A percentile compares a stretch with the other conserved stretches of the same genome.
Evolutionary conservation across 2,113 vertebrate genomes (phyloP).

Genomic region (Callocephalon fimbriatum): DNA sequence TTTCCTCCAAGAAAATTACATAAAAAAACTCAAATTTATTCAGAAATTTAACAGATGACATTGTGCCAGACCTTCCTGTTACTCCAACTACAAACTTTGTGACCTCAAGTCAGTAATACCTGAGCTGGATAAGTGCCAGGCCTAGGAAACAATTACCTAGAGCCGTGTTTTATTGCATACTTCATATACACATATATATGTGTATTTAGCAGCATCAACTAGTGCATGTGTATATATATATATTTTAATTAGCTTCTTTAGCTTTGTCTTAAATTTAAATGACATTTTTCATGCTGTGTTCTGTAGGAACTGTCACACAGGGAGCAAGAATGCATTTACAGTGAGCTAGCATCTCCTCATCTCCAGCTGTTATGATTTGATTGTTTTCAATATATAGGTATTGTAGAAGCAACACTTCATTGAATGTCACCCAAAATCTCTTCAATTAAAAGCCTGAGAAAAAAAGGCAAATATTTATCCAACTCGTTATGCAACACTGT

Average conservation of each 20-base stretch:
- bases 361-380: not conserved
- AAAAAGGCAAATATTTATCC: slow-evolving; percentile 7
- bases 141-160: not conserved
- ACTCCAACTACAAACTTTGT: not conserved
- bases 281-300: not conserved
- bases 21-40: not conserved
- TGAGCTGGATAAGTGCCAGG: not conserved
- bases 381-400: not conserved
- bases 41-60: not conserved
- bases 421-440: slow-evolving; percentile 20
- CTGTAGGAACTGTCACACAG: not conserved
- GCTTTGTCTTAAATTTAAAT: not conserved
- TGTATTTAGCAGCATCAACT: not conserved
- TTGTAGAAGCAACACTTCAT: not conserved
- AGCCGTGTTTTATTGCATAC: not conserved
- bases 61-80: not conserved
- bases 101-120: not conserved
- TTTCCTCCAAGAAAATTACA: not conserved
- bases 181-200: not conserved
- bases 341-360: not conserved
- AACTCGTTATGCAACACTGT: not conserved
- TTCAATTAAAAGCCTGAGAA: slow-evolving; percentile 7
- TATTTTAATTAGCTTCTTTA: not conserved
- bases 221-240: not conserved
- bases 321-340: not conserved